Base-by-base conservation (phyloP, 1,140 invertebrate genomes). In the Trichogramma pretiosum region DNA sequence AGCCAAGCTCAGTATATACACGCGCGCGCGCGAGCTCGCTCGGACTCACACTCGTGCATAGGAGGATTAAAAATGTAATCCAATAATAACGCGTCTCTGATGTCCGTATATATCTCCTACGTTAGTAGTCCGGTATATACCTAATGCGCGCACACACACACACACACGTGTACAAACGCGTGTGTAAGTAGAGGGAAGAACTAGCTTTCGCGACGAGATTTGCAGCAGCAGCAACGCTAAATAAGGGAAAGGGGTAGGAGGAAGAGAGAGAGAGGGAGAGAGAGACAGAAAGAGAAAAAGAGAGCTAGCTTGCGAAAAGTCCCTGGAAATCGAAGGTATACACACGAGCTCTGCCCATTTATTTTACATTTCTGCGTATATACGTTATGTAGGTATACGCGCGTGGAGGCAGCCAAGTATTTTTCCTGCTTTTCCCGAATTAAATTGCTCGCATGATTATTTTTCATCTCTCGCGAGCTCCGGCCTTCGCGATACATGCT, bases 31-130 rank as follows among this genome's bases (percentile, higher is more conserved):
- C 39, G 67, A 64, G 67, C 63, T 60, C 60, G n/a, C n/a, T n/a
- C n/a, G n/a, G n/a, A n/a, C n/a, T n/a, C n/a, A n/a, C n/a, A n/a
- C n/a, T n/a, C n/a, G n/a, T n/a, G n/a, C n/a, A n/a, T n/a, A n/a
- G n/a, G n/a, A n/a, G 67, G 67, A 70, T 71, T 71, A 71, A 70
- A 71, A 71, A 71, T 71, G 67, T 71, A 71, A 71, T 71, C 68
- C 68, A 71, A 71, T 71, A 70, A 70, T 71, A 68, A 69, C 67
- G 65, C 64, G 68, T 68, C 68, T 67, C 68, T 65, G 64, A 66
- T 64, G 62, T 63, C 62, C 63, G 62, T 64, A 60, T 57, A 63
- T 62, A n/a, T n/a, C n/a, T n/a, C n/a, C n/a, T n/a, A n/a, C n/a
- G n/a, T n/a, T n/a, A n/a, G n/a, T n/a, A n/a, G n/a, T n/a, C n/a